Evolutionary conservation across 2,113 vertebrate species (phyloP).

Genomic region (Salminus brasiliensis): DNA sequence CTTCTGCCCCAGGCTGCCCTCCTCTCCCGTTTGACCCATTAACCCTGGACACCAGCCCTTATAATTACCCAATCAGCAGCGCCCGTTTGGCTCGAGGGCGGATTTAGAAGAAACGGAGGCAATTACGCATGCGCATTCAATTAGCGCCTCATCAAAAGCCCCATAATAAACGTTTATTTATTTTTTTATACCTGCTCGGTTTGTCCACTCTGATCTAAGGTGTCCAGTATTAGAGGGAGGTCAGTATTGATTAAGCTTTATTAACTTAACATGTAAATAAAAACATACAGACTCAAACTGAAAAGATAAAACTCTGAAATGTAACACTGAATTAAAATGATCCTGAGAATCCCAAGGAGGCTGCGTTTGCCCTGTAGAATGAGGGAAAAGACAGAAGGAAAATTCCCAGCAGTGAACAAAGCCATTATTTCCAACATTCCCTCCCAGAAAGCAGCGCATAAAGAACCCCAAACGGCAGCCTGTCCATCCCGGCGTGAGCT

Average conservation of each 20-base stretch:
- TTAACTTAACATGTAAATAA: constrained; percentile 44
- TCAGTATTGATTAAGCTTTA: no score
- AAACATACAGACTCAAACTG: no score
- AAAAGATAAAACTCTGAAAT: background rate
- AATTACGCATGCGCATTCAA: constrained; percentile 73
- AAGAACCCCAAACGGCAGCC: background rate
- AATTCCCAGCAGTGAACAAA: constrained; percentile 20
- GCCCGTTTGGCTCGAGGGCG: constrained; percentile 73
- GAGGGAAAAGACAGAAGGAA: background rate
- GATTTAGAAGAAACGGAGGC: constrained; percentile 67
- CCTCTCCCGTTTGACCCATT: constrained; percentile 69
- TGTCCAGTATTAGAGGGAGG: no score
- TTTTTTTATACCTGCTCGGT: no score
- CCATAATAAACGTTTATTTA: constrained; percentile 45
- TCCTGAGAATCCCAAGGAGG: no score
- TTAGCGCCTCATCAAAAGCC: constrained; percentile 69
- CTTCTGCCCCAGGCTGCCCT: constrained; percentile 15
- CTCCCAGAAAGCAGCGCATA: background rate
- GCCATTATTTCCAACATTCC: constrained; percentile 5
- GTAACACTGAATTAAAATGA: no score
- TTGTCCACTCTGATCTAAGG: no score
- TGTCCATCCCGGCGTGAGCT: background rate
- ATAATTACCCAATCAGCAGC: constrained; percentile 77
- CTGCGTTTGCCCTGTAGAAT: no score
- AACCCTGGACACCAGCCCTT: constrained; percentile 74